phyloP scores from a whole-genome alignment of 64 coral and sea anemone species.

The Anthopleura sola region DNA sequence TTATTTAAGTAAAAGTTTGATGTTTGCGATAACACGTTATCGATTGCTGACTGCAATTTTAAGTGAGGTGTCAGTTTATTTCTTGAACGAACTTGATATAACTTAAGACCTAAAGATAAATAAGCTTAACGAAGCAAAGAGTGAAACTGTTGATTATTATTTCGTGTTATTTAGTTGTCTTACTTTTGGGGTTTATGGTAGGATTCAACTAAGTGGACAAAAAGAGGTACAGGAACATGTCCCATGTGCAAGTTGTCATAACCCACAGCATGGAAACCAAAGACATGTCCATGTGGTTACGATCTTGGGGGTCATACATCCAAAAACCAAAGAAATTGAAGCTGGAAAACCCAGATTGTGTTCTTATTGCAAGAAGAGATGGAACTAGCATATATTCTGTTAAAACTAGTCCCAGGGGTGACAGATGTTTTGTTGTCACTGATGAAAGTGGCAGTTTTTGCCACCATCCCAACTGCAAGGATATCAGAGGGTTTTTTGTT shows the following conservation, averaged over 20 bases:
- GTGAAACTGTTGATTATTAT: too few species aligned
- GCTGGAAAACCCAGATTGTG: background rate
- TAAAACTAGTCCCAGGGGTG: constrained; percentile 19
- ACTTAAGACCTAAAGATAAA: too few species aligned
- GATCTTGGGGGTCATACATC: constrained; percentile 1
- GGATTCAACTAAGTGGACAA: background rate
- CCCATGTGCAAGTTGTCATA: background rate
- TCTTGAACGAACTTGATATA: too few species aligned
- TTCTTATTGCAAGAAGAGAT: background rate
- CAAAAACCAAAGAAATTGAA: background rate
- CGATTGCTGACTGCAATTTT: too few species aligned
- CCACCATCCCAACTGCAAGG: constrained; percentile 4
- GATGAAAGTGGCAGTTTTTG: background rate
- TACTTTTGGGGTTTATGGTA: too few species aligned
- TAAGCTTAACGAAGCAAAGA: too few species aligned
- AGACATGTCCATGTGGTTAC: constrained; percentile 4
- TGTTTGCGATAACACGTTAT: too few species aligned
- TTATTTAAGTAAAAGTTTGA: too few species aligned
- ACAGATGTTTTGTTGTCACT: background rate
- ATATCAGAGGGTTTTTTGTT: background rate
- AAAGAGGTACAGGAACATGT: background rate
- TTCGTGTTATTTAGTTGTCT: too few species aligned
- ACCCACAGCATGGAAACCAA: constrained; percentile 16
- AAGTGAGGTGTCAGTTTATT: too few species aligned
- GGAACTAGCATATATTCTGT: background rate